Base-by-base conservation (phyloP, 2,888 invertebrate genomes). In the Baronia brevicornis region DNA sequence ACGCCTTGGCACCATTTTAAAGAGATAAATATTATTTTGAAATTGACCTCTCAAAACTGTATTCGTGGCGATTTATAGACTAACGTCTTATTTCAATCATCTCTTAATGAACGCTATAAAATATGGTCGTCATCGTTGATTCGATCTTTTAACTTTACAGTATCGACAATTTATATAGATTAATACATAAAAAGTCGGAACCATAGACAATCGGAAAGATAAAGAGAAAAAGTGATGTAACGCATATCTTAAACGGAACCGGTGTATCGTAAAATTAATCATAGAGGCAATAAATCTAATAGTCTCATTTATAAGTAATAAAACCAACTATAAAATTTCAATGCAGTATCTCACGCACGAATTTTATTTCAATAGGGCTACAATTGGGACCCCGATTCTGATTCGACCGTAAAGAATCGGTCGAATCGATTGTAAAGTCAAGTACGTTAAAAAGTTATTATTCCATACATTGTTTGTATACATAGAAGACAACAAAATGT, bases 241-340 rank as follows among this genome's bases (percentile, higher is more conserved):
- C 56, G 58, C 56, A 59, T 45, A 47, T 48, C 40, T 51, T 49
- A 56, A 54, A 57, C 49, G 44, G 47, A 62, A 62, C 61, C 56
- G 57, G 60, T 61, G 44, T 46, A 52, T 68, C 71, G 56, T 80
- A 70, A 75, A 77, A 51, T 61, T 71, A 71, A 77, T 75, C 73
- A 73, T 65, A 59, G 55, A 56, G 62, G 64, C 70, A 64, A 75
- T 78, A 75, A 72, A 74, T 67, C 70, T 78, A 68, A 79, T 67
- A 61, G 68, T 63, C 77, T 77, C 73, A 77, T 80, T 78, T 78
- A 71, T 65, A 68, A 54, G 62, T 71, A 71, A 78, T 79, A 78
- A 82, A 80, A 67, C 52, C 54, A 57, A 66, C 74, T 68, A 75
- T 79, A 78, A 79, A 80, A 63, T 59, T 67, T 70, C 67, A 71